A percentile compares a stretch with the other conserved stretches of the same genome.
Evolutionary conservation across 2,113 vertebrate species (phyloP).

Genomic region (Climacteris rufus): DNA sequence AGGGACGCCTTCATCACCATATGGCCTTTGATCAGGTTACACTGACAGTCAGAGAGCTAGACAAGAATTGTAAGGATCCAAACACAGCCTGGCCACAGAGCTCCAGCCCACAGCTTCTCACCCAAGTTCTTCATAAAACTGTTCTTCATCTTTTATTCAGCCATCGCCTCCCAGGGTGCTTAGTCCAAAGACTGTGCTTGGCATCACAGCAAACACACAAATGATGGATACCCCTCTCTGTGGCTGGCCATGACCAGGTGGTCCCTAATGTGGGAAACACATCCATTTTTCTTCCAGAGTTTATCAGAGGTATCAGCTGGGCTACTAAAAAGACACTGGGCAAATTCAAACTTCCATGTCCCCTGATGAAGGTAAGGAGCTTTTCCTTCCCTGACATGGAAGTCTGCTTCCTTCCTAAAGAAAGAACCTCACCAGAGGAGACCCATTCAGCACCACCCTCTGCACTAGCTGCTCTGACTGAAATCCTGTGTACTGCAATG

Average conservation of each 20-base stretch:
- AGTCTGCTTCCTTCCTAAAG: neutral
- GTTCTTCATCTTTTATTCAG: neutral
- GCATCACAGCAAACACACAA: neutral
- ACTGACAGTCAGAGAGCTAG: neutral
- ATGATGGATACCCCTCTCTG: rapidly evolving
- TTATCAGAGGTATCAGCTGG: neutral
- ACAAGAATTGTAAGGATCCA: neutral
- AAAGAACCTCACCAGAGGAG: neutral
- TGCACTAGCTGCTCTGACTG: rapidly evolving
- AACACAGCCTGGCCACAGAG: neutral
- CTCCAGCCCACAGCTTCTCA: neutral
- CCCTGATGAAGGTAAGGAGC: neutral
- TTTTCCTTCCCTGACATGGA: neutral
- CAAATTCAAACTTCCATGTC: neutral
- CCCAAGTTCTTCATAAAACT: neutral
- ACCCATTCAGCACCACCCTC: neutral
- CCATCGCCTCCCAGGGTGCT: neutral
- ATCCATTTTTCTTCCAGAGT: neutral
- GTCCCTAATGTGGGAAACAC: rapidly evolving
- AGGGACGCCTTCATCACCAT: neutral
- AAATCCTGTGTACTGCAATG: rapidly evolving
- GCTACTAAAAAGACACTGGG: neutral
- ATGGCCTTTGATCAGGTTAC: neutral
- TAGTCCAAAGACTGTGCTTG: neutral
- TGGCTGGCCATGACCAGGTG: neutral